Evolutionary conservation across 2,888 invertebrate species (phyloP).

Genomic region (Pseudococcus viburni): DNA sequence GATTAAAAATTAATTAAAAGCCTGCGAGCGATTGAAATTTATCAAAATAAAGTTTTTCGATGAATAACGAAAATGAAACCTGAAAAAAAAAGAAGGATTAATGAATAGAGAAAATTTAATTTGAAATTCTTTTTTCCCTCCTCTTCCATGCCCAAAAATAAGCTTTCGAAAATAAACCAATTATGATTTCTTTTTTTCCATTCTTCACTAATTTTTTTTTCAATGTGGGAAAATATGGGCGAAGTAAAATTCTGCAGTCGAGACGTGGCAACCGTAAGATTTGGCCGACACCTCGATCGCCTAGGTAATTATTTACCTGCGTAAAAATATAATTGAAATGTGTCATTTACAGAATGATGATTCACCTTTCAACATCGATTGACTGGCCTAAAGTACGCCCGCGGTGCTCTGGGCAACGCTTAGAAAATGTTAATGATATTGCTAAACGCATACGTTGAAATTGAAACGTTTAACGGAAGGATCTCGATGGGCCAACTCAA

Average conservation of each 20-base stretch:
- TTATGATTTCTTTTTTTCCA: conserved; percentile 11
- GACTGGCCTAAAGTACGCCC: too few relatives aligned
- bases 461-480: conserved; percentile 14
- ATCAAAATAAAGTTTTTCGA: conserved; percentile 38
- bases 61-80: conserved; percentile 38
- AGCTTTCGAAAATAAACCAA: conserved; percentile 27
- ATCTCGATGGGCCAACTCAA: not conserved
- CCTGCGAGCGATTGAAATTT: conserved; percentile 45
- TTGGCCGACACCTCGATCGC: too few relatives aligned
- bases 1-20: conserved; percentile 57
- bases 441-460: not conserved
- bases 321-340: not conserved
- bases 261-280: too few relatives aligned
- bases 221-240: not conserved
- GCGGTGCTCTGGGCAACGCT: not conserved
- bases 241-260: too few relatives aligned
- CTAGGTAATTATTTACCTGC: too few relatives aligned
- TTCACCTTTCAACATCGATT: not conserved
- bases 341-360: not conserved
- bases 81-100: conserved; percentile 31
- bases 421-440: not conserved
- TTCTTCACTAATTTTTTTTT: not conserved
- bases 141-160: not conserved
- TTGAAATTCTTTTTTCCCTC: conserved; percentile 12
- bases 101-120: conserved; percentile 37